These are phyloP conservation scores for Trachops cirrhosus DNA, from an alignment of 2,797 vertebrate species.

Conservation along the genomic window DNA sequence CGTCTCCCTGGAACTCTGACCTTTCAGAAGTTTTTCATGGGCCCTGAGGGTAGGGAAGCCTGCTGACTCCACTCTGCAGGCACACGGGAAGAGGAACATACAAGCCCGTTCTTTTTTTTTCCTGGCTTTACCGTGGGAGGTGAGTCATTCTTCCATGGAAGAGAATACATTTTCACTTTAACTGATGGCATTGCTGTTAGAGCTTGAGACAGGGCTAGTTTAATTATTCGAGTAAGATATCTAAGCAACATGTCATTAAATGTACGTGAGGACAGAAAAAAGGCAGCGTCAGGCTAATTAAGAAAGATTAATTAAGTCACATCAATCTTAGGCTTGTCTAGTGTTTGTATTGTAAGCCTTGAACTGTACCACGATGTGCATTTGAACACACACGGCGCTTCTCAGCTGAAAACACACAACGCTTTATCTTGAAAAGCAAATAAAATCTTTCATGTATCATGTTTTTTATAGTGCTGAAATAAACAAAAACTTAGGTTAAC, in stretches of 20 bases:
- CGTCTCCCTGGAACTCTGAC: conserved; percentile 27
- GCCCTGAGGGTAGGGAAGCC: background rate
- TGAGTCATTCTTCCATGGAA: background rate
- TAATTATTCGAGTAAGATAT: background rate
- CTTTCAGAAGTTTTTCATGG: conserved; percentile 26
- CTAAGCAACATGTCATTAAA: background rate
- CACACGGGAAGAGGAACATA: background rate
- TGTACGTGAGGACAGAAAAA: background rate
- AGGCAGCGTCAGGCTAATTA: background rate
- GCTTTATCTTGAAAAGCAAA: background rate
- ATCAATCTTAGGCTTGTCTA: background rate
- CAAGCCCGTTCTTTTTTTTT: background rate
- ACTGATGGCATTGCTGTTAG: background rate
- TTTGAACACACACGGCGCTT: background rate
- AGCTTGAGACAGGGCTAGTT: background rate
- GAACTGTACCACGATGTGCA: background rate
- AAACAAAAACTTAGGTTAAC: background rate
- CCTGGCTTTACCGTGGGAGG: conserved; percentile 9
- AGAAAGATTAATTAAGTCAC: background rate
- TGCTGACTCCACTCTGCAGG: background rate
- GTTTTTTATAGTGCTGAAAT: background rate
- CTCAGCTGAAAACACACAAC: background rate
- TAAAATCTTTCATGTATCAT: background rate
- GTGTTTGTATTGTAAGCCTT: background rate
- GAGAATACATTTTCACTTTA: background rate